These are phyloP conservation scores for Symphodus melops DNA, from an alignment of 2,113 vertebrate species.

Conservation along the genomic window DNA sequence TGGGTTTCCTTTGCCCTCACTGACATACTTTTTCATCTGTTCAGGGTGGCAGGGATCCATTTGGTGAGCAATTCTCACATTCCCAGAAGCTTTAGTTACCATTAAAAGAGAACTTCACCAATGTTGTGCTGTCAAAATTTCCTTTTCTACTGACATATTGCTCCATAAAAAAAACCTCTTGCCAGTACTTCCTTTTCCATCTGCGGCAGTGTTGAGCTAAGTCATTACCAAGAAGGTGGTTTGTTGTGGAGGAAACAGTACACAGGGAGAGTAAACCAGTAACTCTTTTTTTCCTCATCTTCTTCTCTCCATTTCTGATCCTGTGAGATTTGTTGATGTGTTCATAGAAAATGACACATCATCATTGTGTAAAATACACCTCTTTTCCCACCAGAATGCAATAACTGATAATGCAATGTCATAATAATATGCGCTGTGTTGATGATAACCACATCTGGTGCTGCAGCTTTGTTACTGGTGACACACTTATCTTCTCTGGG, in stretches of 20 bases:
- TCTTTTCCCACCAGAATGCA: not conserved
- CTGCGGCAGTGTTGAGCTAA: constrained; percentile 11
- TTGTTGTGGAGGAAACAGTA: not conserved
- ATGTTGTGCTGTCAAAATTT: constrained; percentile 39
- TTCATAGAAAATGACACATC: not conserved
- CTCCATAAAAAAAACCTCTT: constrained; percentile 34
- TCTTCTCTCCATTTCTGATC: not conserved
- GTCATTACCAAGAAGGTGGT: constrained; percentile 7
- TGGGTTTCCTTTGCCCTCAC: constrained; percentile 12
- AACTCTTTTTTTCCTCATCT: not conserved
- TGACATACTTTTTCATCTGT: constrained; percentile 26
- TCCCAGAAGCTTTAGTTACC: constrained; percentile 35
- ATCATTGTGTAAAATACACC: not conserved
- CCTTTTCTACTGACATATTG: constrained; percentile 37
- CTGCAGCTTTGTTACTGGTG: constrained; percentile 10
- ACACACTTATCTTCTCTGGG: constrained; percentile 4
- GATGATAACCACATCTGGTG: constrained; percentile 40
- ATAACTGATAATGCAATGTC: constrained; percentile 1
- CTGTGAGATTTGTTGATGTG: not conserved
- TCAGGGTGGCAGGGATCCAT: constrained; percentile 30
- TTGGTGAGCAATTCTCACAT: constrained; percentile 42
- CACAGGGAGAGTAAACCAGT: not conserved
- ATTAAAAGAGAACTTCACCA: constrained; percentile 39
- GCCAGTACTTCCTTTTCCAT: constrained; percentile 12
- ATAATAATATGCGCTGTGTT: constrained; percentile 16